Evolutionary conservation across 2,888 invertebrate species (phyloP), one percentile per base, ranked within the genome.

Genomic region (Trichopoda pennipes): DNA sequence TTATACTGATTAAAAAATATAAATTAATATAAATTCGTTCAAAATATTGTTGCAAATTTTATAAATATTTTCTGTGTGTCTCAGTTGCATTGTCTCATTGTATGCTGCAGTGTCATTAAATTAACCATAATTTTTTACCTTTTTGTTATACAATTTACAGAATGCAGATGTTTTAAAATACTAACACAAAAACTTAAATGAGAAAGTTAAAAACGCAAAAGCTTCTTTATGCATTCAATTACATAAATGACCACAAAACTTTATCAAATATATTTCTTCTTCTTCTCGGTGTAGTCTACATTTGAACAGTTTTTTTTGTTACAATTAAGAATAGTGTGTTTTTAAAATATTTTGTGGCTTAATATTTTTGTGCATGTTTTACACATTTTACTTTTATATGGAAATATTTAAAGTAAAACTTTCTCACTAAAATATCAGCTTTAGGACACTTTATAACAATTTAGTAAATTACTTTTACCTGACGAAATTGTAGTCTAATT

Each of bases 91-190:
- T 47, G n/a, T 55, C 17, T 68, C 55, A 47, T 60, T 51, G 3
- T 42, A 9, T 32, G 53, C 23, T 63, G 77, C 77, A 81, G 77
- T 77, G 49, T 44, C 51, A 70, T 53, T 78, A 77, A 81, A 77
- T 81, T 81, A 78, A 66, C 60, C 64, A 64, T 58, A 78, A 77
- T 81, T 78, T 44, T 78, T 69, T 64, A 38, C 60, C 53, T 76
- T 80, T 60, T 80, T 70, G 70, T 73, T 81, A 68, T 73, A 72
- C 55, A 70, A 63, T 19, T 55, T 74, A 55, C 68, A 73, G 53
- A 49, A 47, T 70, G 80, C 58, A 72, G 76, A 68, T 77, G 76
- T 73, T 61, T 55, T 23, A 66, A 55, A 17, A 61, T 63, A 60
- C 63, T 53, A 63, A 60, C 10, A 60, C 55, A 42, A 3, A 60